Conservation (phyloP, 2,797 vertebrate species). For the Phyllotis vaccarum region DNA sequence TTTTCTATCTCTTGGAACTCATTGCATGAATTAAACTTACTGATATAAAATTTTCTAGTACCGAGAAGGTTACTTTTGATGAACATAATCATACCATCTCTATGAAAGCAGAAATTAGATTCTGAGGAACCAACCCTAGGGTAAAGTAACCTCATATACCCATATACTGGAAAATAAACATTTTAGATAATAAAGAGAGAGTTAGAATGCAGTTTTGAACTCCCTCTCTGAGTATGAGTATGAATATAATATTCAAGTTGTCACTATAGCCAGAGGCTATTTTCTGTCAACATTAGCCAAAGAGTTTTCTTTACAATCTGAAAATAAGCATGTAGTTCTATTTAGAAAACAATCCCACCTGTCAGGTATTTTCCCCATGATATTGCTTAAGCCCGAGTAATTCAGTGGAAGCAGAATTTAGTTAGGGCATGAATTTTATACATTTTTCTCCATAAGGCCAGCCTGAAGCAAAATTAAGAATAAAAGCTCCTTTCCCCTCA, state of each 20-base stretch:
- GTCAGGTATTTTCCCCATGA: neutral
- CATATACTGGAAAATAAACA: neutral
- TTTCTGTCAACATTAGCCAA: slow-evolving; percentile 53
- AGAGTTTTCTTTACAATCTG: slow-evolving; percentile 35
- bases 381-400: slow-evolving; percentile 28
- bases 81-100: slow-evolving; percentile 10
- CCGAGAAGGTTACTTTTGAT: neutral
- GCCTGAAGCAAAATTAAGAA: slow-evolving; percentile 59
- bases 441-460: neutral
- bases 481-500: neutral
- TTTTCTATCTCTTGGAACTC: neutral
- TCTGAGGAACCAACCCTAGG: neutral
- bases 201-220: slow-evolving; percentile 20
- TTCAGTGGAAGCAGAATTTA: slow-evolving; percentile 49
- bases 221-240: slow-evolving; percentile 26
- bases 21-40: neutral
- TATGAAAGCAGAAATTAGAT: slow-evolving; percentile 4
- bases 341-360: slow-evolving; percentile 57
- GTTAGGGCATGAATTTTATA: neutral
- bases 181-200: slow-evolving; percentile 47
- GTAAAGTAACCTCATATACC: slow-evolving; percentile 3
- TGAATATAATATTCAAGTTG: slow-evolving; percentile 32
- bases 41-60: slow-evolving; percentile 7
- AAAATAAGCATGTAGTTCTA: slow-evolving; percentile 46
- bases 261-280: slow-evolving; percentile 51